A percentile compares a stretch with the other conserved stretches of the same genome.
Evolutionary conservation across 2,113 vertebrate species (phyloP).

Genomic region (Nothobranchius kuhntae): DNA sequence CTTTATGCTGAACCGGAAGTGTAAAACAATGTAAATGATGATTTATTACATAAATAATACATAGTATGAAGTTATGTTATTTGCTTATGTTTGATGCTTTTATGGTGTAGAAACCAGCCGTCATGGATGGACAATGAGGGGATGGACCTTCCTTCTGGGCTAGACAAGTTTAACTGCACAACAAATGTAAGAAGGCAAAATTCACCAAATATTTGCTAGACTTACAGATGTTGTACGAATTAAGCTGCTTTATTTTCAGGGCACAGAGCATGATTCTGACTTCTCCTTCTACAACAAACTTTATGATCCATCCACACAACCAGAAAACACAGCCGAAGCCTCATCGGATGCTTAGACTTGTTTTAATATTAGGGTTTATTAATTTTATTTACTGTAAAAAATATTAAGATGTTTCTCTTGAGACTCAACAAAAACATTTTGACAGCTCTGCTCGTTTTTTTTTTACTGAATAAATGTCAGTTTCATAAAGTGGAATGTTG

Average conservation of each 20-base stretch:
- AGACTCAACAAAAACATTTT: too few species aligned
- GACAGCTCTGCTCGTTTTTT: too few species aligned
- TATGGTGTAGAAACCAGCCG: conserved; percentile 26
- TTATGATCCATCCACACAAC: conserved; percentile 10
- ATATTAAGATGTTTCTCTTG: conserved; percentile 1
- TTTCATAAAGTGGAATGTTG: too few species aligned
- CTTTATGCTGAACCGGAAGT: conserved; percentile 38
- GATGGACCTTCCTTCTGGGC: neutral
- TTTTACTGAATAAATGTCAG: too few species aligned
- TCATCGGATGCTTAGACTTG: conserved; percentile 36
- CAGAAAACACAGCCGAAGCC: accelerated
- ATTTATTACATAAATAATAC: neutral
- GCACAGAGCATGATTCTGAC: conserved; percentile 13
- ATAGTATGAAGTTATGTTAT: neutral
- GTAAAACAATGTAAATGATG: conserved; percentile 34
- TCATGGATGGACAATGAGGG: neutral
- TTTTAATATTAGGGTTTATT: neutral
- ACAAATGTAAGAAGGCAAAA: conserved; percentile 51
- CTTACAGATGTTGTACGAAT: neutral
- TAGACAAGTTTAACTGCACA: conserved; percentile 37
- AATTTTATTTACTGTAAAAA: neutral
- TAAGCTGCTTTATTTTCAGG: conserved; percentile 44
- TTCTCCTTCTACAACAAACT: conserved; percentile 52
- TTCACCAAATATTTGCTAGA: neutral
- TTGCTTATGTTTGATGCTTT: neutral